These are phyloP conservation scores for Miltochrista miniata DNA, from an alignment of 2,888 invertebrate species.

Conservation along the genomic window DNA sequence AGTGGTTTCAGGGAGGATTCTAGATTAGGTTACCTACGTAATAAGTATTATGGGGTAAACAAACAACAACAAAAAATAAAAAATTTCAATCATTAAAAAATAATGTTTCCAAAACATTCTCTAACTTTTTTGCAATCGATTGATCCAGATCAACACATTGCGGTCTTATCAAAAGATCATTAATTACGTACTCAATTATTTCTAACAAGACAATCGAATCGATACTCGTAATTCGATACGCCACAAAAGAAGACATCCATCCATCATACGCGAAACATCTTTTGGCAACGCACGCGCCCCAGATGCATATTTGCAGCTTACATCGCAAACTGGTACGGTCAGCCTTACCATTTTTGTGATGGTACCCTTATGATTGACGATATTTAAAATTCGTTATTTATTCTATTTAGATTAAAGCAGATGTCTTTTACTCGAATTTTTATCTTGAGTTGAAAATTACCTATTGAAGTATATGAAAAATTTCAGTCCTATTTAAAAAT, in stretches of 20 bases:
- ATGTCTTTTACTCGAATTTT: background rate
- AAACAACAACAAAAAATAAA: background rate
- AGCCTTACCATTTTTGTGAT: slow-evolving; percentile 12
- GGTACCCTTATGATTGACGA: slow-evolving; percentile 32
- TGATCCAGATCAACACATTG: slow-evolving; percentile 21
- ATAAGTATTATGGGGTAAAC: no score
- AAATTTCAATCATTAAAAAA: slow-evolving; percentile 15
- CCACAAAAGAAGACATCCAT: slow-evolving; percentile 46
- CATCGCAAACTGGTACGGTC: slow-evolving; percentile 30
- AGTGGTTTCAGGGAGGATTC: no score
- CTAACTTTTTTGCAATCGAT: slow-evolving; percentile 15
- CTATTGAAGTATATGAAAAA: no score
- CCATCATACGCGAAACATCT: slow-evolving; percentile 67
- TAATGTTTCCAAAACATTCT: slow-evolving; percentile 9
- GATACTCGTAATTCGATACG: slow-evolving; percentile 42
- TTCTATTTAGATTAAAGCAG: slow-evolving; percentile 31
- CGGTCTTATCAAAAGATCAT: slow-evolving; percentile 36
- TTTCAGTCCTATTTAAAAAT: no score
- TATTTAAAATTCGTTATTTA: slow-evolving; percentile 38
- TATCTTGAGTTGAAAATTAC: background rate
- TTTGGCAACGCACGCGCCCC: slow-evolving; percentile 64
- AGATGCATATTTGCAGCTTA: slow-evolving; percentile 63
- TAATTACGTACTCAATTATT: slow-evolving; percentile 40
- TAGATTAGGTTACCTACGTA: no score
- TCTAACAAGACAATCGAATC: slow-evolving; percentile 28